Evolutionary conservation across 1,140 invertebrate species (phyloP).

Genomic region (Papilio dardanus): DNA sequence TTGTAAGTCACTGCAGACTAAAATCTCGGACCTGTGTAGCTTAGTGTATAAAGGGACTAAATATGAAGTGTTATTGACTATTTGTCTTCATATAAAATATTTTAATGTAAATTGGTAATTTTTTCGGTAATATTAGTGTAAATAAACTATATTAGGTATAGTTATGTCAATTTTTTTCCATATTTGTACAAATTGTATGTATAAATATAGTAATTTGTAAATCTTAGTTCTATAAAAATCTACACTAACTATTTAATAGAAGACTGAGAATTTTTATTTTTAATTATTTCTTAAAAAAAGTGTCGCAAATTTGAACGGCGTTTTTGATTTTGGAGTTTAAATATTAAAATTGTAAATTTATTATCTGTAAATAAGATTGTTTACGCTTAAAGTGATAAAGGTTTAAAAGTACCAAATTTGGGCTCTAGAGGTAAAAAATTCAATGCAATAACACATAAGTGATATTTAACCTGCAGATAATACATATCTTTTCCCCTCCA

Average conservation of each 20-base stretch:
- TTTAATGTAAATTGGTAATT: neutral
- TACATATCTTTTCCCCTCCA: too few relatives aligned
- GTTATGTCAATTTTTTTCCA: slow-evolving; percentile 64
- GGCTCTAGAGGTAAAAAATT: too few relatives aligned
- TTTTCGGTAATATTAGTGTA: neutral
- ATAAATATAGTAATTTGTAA: slow-evolving; percentile 64
- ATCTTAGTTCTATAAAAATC: slow-evolving; percentile 69
- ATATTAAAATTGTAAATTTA: neutral
- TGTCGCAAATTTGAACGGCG: slow-evolving; percentile 39
- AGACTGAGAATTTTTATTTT: slow-evolving; percentile 77
- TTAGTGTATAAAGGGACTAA: too few relatives aligned
- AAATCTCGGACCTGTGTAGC: too few relatives aligned
- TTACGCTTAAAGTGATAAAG: neutral
- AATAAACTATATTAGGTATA: neutral
- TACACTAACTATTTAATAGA: slow-evolving; percentile 74
- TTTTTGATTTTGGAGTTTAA: slow-evolving; percentile 29
- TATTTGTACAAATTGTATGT: slow-evolving; percentile 71
- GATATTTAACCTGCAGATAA: too few relatives aligned
- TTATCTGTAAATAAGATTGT: slow-evolving; percentile 1
- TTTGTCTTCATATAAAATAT: neutral
- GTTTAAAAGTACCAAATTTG: neutral
- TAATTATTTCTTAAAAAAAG: slow-evolving; percentile 67
- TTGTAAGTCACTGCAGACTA: too few relatives aligned
- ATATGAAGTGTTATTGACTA: neutral
- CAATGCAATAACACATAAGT: neutral